phyloP scores from a whole-genome alignment of 2,888 invertebrate genomes.

The Crocallis elinguaria region DNA sequence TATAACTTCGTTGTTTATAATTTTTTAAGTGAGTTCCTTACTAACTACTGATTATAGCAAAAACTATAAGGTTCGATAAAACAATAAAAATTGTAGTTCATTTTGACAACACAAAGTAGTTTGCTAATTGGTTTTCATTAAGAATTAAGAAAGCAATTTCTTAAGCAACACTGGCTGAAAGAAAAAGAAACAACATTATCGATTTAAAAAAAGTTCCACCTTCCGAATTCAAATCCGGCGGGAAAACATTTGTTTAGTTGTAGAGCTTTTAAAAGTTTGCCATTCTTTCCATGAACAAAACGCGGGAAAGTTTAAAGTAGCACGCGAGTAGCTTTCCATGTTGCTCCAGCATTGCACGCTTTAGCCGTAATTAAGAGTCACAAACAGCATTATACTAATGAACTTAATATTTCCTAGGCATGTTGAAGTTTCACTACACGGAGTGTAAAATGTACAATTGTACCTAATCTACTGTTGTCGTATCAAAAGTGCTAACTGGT shows the following conservation, averaged over 20 bases:
- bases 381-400: slow-evolving; percentile 53
- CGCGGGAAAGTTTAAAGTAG: slow-evolving; percentile 30
- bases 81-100: too few relatives aligned
- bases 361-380: slow-evolving; percentile 54
- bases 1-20: too few relatives aligned
- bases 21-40: too few relatives aligned
- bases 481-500: too few relatives aligned
- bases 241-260: slow-evolving; percentile 23
- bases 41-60: not conserved
- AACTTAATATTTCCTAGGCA: slow-evolving; percentile 47
- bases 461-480: too few relatives aligned
- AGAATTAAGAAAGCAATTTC: too few relatives aligned
- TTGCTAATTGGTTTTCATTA: too few relatives aligned
- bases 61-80: too few relatives aligned
- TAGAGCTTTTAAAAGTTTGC: slow-evolving; percentile 38
- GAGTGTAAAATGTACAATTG: not conserved
- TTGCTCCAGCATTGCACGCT: slow-evolving; percentile 42
- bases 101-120: too few relatives aligned
- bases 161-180: too few relatives aligned
- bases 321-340: slow-evolving; percentile 41
- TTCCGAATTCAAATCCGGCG: slow-evolving; percentile 37
- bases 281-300: slow-evolving; percentile 32
- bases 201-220: too few relatives aligned
- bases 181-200: too few relatives aligned
- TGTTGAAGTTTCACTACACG: slow-evolving; percentile 18